Conservation (phyloP, 2,888 invertebrate species). For the Eumerus sabulonum region DNA sequence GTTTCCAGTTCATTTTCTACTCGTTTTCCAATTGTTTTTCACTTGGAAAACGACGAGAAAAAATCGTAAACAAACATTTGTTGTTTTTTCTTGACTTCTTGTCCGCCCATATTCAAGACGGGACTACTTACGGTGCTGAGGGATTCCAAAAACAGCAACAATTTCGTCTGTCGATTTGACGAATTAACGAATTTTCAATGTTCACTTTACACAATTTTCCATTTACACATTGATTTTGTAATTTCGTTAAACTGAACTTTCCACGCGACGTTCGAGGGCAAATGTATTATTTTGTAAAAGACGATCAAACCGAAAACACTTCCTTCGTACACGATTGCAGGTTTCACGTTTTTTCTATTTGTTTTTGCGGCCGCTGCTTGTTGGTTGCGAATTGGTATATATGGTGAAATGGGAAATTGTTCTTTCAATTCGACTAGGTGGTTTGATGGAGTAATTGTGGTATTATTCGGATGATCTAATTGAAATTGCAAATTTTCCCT, state of each 20-base stretch:
- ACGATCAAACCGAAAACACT: neutral
- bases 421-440: neutral
- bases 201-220: slow-evolving; percentile 15
- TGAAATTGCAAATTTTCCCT: slow-evolving; percentile 7
- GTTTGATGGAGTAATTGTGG: neutral
- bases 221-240: slow-evolving; percentile 9
- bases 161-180: neutral
- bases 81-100: neutral
- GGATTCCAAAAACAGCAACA: neutral
- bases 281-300: slow-evolving; percentile 10
- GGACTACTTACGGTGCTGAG: slow-evolving; percentile 35
- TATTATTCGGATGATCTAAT: neutral
- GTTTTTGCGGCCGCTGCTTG: neutral
- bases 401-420: neutral
- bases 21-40: slow-evolving; percentile 4
- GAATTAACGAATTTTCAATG: slow-evolving; percentile 12
- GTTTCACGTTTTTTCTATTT: neutral
- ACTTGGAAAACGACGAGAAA: neutral
- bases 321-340: slow-evolving; percentile 11
- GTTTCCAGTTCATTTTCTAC: neutral
- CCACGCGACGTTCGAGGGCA: neutral
- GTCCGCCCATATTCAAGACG: neutral
- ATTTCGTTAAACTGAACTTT: neutral
- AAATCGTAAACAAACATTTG: slow-evolving; percentile 42
- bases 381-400: no score